Percentiles rank a stretch among this genome's conserved stretches.
Evolutionary conservation across 2,888 invertebrate species (phyloP).

Genomic region (Tanaodytes sp.): DNA sequence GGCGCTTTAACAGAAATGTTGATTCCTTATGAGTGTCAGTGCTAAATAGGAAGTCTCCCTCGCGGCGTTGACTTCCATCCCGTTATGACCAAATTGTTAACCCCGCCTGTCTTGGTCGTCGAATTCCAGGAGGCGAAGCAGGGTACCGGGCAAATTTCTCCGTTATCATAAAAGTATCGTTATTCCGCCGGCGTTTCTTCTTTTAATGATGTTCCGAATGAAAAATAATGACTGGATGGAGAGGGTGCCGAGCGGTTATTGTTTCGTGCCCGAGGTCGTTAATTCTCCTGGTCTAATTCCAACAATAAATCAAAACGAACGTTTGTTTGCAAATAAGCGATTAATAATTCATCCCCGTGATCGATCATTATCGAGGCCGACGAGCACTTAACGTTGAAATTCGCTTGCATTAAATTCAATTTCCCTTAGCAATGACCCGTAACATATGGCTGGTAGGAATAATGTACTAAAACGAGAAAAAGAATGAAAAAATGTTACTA

Average conservation of each 20-base stretch:
- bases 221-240: constrained; percentile 47
- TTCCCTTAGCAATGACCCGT: too few relatives aligned
- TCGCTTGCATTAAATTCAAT: too few relatives aligned
- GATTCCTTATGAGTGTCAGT: too few relatives aligned
- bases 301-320: constrained; percentile 44
- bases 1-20: too few relatives aligned
- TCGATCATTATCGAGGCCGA: constrained; percentile 23
- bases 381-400: too few relatives aligned
- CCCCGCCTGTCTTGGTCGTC: not conserved
- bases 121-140: constrained; percentile 9
- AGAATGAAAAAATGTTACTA: too few relatives aligned
- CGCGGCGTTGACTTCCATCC: too few relatives aligned
- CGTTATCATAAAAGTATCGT: constrained; percentile 38
- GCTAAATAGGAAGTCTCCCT: too few relatives aligned
- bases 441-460: too few relatives aligned
- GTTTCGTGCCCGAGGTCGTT: constrained; percentile 50
- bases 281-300: constrained; percentile 49
- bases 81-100: not conserved
- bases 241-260: constrained; percentile 51
- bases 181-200: constrained; percentile 22
- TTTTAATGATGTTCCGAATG: constrained; percentile 44
- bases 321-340: constrained; percentile 53
- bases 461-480: too few relatives aligned
- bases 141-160: constrained; percentile 9
- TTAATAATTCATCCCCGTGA: constrained; percentile 38